phyloP scores from a whole-genome alignment of 1,140 invertebrate species.

The Drosophila sturtevanti region DNA sequence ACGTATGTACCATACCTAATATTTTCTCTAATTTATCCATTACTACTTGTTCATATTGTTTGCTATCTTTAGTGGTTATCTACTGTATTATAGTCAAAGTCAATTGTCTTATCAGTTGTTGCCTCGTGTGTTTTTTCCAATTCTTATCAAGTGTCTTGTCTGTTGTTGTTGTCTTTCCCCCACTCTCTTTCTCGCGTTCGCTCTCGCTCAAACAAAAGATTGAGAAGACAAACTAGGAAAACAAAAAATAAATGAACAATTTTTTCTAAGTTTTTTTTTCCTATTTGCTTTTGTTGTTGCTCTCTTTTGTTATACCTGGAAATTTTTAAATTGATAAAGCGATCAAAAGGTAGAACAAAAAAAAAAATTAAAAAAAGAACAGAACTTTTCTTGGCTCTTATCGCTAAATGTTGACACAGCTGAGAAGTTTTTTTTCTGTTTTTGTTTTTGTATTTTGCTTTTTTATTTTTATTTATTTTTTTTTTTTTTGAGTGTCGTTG shows the following conservation, averaged over 20 bases:
- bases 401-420: slow-evolving; percentile 62
- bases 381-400: slow-evolving; percentile 24
- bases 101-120: slow-evolving; percentile 64
- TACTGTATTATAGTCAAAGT: slow-evolving; percentile 30
- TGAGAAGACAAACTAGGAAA: slow-evolving; percentile 73
- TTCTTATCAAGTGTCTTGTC: slow-evolving; percentile 48
- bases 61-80: slow-evolving; percentile 29
- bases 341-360: slow-evolving; percentile 42
- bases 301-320: slow-evolving; percentile 48
- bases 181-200: slow-evolving; percentile 5
- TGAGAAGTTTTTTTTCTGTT: slow-evolving; percentile 44
- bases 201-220: slow-evolving; percentile 67
- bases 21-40: slow-evolving; percentile 4
- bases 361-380: slow-evolving; percentile 10
- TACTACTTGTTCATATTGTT: background rate
- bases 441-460: slow-evolving; percentile 10
- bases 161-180: slow-evolving; percentile 15
- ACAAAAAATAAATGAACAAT: background rate
- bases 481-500: slow-evolving; percentile 14
- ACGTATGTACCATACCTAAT: too few relatives aligned
- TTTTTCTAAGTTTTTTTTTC: slow-evolving; percentile 25
- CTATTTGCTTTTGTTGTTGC: background rate
- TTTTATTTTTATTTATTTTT: slow-evolving; percentile 21
- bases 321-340: slow-evolving; percentile 59
- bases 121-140: slow-evolving; percentile 23